These are phyloP conservation scores for Eretmocerus hayati DNA, from an alignment of 2,888 invertebrate species.

Conservation along the genomic window DNA sequence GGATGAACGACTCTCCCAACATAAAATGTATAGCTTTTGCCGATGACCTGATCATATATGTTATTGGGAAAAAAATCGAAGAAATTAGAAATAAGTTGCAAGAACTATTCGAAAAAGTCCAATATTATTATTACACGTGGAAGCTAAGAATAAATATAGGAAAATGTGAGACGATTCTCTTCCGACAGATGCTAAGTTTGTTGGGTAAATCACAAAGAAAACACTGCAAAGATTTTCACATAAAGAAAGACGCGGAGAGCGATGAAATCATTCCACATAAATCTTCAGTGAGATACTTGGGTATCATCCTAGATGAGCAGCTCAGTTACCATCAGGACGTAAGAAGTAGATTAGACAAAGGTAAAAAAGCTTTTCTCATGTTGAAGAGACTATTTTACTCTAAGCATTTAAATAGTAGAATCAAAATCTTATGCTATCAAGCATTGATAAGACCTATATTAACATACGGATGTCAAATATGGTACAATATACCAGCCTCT, in stretches of 20 bases:
- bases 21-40: slow-evolving; percentile 4
- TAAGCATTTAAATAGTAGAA: slow-evolving; percentile 8
- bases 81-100: slow-evolving; percentile 5
- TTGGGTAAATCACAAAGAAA: not conserved
- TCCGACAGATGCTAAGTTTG: not conserved
- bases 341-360: slow-evolving; percentile 19
- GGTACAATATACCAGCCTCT: slow-evolving; percentile 11
- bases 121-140: slow-evolving; percentile 8
- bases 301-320: slow-evolving; percentile 18
- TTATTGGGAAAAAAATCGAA: not conserved
- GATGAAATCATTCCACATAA: slow-evolving; percentile 10
- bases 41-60: slow-evolving; percentile 11
- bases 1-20: slow-evolving; percentile 1
- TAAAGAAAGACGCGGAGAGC: not conserved
- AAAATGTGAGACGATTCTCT: slow-evolving; percentile 17
- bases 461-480: slow-evolving; percentile 16
- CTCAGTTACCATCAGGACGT: slow-evolving; percentile 17
- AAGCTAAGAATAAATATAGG: slow-evolving; percentile 8
- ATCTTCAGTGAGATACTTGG: slow-evolving; percentile 22
- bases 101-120: slow-evolving; percentile 6
- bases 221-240: slow-evolving; percentile 1
- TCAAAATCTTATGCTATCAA: slow-evolving; percentile 18
- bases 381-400: slow-evolving; percentile 19
- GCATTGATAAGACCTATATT: slow-evolving; percentile 22
- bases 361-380: slow-evolving; percentile 18